Conservation (phyloP, 1,140 invertebrate genomes). For the Nephila pilipes region DNA sequence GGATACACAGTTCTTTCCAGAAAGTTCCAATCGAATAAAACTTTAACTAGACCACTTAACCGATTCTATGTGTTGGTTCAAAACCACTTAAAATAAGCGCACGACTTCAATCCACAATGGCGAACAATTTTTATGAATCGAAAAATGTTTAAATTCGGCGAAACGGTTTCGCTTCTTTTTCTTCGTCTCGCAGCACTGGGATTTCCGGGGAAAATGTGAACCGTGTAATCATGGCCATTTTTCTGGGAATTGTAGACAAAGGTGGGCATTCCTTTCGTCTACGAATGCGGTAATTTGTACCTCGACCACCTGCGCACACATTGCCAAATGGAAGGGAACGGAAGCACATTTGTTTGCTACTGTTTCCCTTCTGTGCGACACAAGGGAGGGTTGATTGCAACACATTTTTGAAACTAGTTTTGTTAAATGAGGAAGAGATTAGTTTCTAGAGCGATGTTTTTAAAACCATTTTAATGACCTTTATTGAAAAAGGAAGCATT, state of each 20-base stretch:
- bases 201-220: constrained; percentile 2
- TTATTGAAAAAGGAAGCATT: too few species aligned
- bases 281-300: constrained; percentile 56
- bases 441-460: too few species aligned
- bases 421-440: too few species aligned
- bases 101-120: not conserved
- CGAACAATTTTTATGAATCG: not conserved
- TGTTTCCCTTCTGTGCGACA: not conserved
- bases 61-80: not conserved
- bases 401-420: too few species aligned
- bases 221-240: constrained; percentile 3
- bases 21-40: not conserved
- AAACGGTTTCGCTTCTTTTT: not conserved
- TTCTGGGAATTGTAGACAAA: constrained; percentile 36
- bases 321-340: not conserved
- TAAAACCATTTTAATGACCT: too few species aligned
- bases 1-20: too few species aligned
- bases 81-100: not conserved
- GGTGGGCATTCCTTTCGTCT: constrained; percentile 62
- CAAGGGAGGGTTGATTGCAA: not conserved
- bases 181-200: not conserved
- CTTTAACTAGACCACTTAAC: not conserved
- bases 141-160: not conserved
- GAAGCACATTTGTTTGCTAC: not conserved
- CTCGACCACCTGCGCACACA: constrained; percentile 21